Conservation (phyloP, 2,113 vertebrate genomes). For the Alethe castanea region DNA sequence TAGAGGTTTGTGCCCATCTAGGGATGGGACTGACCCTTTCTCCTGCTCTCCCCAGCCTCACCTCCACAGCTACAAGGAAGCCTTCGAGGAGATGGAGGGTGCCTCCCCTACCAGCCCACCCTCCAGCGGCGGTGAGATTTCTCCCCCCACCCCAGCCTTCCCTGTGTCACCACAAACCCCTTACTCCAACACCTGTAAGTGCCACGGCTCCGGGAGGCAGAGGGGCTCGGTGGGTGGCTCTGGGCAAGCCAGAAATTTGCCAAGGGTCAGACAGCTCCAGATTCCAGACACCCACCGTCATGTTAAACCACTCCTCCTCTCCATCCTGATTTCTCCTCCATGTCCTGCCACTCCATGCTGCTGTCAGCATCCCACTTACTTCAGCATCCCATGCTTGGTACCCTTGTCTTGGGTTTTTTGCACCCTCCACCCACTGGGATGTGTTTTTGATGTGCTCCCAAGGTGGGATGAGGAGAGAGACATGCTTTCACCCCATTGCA, state of each 20-base stretch:
- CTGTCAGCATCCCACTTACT: background rate
- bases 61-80: slow-evolving; percentile 97
- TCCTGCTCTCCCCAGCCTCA: slow-evolving; percentile 80
- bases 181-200: slow-evolving; percentile 83
- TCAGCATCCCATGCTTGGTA: background rate
- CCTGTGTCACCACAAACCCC: slow-evolving; percentile 80
- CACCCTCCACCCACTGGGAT: background rate
- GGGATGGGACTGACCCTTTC: background rate
- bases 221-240: slow-evolving; percentile 39
- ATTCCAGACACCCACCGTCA: slow-evolving; percentile 2
- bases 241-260: slow-evolving; percentile 26
- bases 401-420: background rate
- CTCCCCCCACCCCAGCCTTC: slow-evolving; percentile 81
- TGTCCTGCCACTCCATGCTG: background rate
- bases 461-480: background rate
- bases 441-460: background rate
- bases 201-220: slow-evolving; percentile 55
- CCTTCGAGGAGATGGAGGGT: slow-evolving; percentile 92
- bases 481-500: background rate
- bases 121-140: slow-evolving; percentile 88
- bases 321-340: background rate
- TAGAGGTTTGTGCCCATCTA: background rate
- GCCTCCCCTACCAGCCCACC: slow-evolving; percentile 77
- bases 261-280: slow-evolving; percentile 24
- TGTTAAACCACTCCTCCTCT: background rate